A percentile compares a stretch with the other conserved stretches of the same genome.
These are phyloP conservation scores for Drosophila mimica DNA, from an alignment of 2,888 invertebrate genomes.

Conservation along the genomic window DNA sequence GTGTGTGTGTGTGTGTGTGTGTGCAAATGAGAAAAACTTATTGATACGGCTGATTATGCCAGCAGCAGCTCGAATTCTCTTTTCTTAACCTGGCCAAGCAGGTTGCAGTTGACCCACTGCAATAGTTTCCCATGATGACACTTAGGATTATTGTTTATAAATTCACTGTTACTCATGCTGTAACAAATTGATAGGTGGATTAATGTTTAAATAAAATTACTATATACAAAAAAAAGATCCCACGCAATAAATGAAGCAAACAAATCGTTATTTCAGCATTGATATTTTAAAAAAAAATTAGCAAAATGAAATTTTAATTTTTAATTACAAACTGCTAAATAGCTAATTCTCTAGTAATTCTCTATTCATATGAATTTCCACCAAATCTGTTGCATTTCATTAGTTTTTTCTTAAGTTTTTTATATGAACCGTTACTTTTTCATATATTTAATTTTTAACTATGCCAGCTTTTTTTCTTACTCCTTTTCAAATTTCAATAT, in stretches of 20 bases:
- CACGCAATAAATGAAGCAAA: not conserved
- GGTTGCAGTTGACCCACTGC: constrained; percentile 9
- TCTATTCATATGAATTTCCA: too few species aligned
- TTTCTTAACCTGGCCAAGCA: constrained; percentile 39
- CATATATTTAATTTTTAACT: constrained; percentile 1
- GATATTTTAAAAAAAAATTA: not conserved
- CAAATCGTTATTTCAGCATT: not conserved
- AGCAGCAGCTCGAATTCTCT: constrained; percentile 29
- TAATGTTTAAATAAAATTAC: too few species aligned
- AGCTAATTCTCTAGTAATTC: not conserved
- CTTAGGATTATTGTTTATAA: not conserved
- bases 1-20: not conserved
- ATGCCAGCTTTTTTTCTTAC: constrained; percentile 3
- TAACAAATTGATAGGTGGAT: too few species aligned
- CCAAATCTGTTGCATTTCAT: not conserved
- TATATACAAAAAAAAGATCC: not conserved
- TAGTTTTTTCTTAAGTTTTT: not conserved
- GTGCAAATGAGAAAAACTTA: constrained; percentile 27
- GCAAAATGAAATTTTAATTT: not conserved
- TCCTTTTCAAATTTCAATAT: constrained; percentile 52
- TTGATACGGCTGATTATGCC: constrained; percentile 52
- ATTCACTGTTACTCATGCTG: too few species aligned
- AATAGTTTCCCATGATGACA: not conserved
- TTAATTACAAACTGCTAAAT: not conserved
- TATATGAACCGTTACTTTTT: constrained; percentile 57